These are phyloP conservation scores for Coregonus ussuriensis DNA, from an alignment of 2,797 vertebrate genomes.

Conservation along the genomic window DNA sequence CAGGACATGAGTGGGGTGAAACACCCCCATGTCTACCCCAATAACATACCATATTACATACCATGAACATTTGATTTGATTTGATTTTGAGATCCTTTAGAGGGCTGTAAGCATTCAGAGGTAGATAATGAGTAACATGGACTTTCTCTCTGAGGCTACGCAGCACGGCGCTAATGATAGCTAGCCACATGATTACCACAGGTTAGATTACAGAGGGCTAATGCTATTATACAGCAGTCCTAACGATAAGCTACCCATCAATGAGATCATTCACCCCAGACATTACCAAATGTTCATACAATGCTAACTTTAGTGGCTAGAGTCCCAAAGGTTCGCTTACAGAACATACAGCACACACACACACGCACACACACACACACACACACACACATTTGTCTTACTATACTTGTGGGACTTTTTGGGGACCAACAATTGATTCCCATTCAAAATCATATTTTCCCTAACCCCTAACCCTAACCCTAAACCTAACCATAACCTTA, in stretches of 20 bases:
- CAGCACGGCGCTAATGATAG: background rate
- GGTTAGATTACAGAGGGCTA: background rate
- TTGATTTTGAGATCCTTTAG: too few relatives aligned
- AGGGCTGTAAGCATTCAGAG: slow-evolving; percentile 10
- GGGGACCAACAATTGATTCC: too few relatives aligned
- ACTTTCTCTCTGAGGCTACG: slow-evolving; percentile 1
- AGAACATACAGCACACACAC: background rate
- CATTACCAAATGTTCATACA: background rate
- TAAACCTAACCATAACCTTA: too few relatives aligned
- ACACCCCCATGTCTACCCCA: slow-evolving; percentile 66
- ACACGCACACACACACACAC: background rate
- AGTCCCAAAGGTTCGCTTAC: background rate
- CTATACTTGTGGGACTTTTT: too few relatives aligned
- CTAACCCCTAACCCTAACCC: too few relatives aligned
- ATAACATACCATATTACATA: slow-evolving; percentile 71
- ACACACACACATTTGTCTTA: too few relatives aligned
- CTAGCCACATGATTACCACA: slow-evolving; percentile 3
- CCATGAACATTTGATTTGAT: too few relatives aligned
- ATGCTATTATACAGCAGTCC: background rate
- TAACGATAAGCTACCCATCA: background rate
- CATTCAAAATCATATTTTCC: too few relatives aligned
- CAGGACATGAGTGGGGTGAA: too few relatives aligned
- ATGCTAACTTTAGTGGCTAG: background rate
- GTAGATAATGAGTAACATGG: slow-evolving; percentile 36
- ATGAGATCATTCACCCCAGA: background rate